Evolutionary conservation across 2,797 vertebrate genomes (phyloP).

Genomic region (Oreochromis grahami): DNA sequence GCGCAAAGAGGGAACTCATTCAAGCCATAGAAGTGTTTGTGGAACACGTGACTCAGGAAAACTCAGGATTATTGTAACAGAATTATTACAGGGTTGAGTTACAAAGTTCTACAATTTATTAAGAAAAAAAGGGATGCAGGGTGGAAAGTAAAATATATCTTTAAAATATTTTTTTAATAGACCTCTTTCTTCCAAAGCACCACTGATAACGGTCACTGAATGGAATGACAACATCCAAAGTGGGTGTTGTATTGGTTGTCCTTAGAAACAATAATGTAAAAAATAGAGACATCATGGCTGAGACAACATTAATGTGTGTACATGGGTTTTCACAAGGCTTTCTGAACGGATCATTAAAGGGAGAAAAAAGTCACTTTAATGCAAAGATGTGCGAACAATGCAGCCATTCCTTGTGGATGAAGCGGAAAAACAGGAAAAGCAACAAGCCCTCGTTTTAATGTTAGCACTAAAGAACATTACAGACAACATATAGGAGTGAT

Average conservation of each 20-base stretch:
- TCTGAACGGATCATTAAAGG: fast-evolving
- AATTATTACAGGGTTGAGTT: neutral
- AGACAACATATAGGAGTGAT: neutral
- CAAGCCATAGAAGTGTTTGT: neutral
- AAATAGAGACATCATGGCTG: neutral
- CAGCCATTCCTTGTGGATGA: neutral
- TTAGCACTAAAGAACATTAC: neutral
- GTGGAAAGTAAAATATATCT: neutral
- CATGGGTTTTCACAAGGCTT: neutral
- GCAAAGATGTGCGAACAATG: fast-evolving
- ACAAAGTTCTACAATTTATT: neutral
- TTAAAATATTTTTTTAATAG: neutral
- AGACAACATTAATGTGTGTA: neutral
- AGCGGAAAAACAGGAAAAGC: neutral
- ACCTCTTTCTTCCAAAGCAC: neutral
- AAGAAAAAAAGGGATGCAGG: neutral
- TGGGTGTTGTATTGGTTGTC: neutral
- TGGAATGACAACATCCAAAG: neutral
- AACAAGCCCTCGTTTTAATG: fast-evolving
- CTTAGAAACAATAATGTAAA: neutral
- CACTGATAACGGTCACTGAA: neutral
- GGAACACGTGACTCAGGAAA: neutral
- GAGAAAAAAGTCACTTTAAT: neutral
- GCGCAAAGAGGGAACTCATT: neutral
- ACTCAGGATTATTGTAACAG: neutral